Percentiles rank a stretch among this genome's conserved stretches.
phyloP scores from a whole-genome alignment of 2,113 vertebrate genomes.

The Cygnus buccinator region DNA sequence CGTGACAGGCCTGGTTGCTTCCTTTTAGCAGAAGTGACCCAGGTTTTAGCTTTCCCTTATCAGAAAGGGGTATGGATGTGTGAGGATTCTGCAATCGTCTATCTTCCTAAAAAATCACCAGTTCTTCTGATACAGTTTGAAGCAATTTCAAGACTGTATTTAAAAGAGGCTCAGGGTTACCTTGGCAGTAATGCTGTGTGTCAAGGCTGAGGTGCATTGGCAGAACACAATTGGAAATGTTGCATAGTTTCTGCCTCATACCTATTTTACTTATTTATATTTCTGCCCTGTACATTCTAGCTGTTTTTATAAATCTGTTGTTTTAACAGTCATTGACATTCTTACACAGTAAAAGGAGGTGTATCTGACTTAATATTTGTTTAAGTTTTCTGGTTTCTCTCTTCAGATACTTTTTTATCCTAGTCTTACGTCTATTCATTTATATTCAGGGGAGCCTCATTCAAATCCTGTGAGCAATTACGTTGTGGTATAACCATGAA shows the following conservation, averaged over 20 bases:
- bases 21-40: not conserved
- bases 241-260: not conserved
- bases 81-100: not conserved
- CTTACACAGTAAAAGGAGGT: not conserved
- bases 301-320: not conserved
- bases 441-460: conserved; percentile 9
- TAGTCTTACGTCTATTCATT: not conserved
- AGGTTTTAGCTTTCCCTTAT: not conserved
- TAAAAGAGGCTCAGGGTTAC: not conserved
- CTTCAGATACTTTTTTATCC: not conserved
- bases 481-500: conserved; percentile 25
- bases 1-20: not conserved
- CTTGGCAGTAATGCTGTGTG: not conserved
- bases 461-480: conserved; percentile 15
- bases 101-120: not conserved
- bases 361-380: not conserved
- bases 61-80: not conserved
- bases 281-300: not conserved
- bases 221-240: not conserved
- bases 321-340: not conserved
- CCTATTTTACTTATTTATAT: not conserved
- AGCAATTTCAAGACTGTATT: not conserved
- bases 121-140: not conserved
- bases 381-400: not conserved
- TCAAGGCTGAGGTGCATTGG: not conserved